Conservation (phyloP, 2,888 invertebrate genomes). For the Lasioglossum vierecki region DNA sequence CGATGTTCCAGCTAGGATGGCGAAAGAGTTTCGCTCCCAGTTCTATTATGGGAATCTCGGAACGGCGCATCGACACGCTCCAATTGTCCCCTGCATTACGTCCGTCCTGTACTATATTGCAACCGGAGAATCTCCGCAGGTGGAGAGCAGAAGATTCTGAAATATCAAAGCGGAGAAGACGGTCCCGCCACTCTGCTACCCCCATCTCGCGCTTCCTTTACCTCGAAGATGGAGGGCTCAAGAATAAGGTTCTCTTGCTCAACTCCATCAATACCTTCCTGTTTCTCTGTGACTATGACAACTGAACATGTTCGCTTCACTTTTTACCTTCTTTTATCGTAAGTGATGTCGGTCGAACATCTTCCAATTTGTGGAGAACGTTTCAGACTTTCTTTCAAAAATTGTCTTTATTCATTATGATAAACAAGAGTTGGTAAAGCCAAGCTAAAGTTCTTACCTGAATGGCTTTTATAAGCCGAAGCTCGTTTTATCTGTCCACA, state of each 20-base stretch:
- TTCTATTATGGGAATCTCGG: slow-evolving; percentile 76
- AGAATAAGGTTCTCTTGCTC: not conserved
- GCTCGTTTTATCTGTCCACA: not conserved
- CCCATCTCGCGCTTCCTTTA: slow-evolving; percentile 48
- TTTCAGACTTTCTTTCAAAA: not conserved
- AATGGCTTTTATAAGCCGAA: not conserved
- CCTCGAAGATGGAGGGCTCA: not conserved
- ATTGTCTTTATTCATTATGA: not conserved
- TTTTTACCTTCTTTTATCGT: not conserved
- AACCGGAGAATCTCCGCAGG: slow-evolving; percentile 59
- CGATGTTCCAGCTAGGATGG: slow-evolving; percentile 41
- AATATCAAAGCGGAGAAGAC: slow-evolving; percentile 79
- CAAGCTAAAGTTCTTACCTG: not conserved
- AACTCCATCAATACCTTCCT: not conserved
- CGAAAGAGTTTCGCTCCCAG: slow-evolving; percentile 67
- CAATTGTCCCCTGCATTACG: slow-evolving; percentile 78
- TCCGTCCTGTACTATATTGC: slow-evolving; percentile 51
- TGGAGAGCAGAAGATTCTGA: slow-evolving; percentile 70
- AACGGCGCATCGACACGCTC: slow-evolving; percentile 75
- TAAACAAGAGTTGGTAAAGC: not conserved
- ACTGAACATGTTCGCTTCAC: not conserved
- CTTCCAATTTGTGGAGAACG: not conserved
- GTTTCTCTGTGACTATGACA: not conserved
- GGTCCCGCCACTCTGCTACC: slow-evolving; percentile 53
- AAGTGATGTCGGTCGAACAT: not conserved